A percentile compares a stretch with the other conserved stretches of the same genome.
These are phyloP conservation scores for Ptyas mucosa DNA, from an alignment of 2,113 vertebrate genomes.

Conservation along the genomic window DNA sequence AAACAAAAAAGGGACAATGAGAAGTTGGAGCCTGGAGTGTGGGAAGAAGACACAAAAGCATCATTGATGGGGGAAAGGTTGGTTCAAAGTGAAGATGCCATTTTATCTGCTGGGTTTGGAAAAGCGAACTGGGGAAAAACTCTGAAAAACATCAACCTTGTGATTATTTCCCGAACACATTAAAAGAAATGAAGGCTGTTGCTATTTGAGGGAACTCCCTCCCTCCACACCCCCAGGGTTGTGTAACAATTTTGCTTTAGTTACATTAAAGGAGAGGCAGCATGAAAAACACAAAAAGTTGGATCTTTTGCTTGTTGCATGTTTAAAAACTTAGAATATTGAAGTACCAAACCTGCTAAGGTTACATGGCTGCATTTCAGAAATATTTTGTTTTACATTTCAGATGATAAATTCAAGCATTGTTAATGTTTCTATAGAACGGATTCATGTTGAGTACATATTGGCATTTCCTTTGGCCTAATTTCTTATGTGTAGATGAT, in stretches of 20 bases:
- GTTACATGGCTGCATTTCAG: background rate
- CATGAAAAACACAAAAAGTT: background rate
- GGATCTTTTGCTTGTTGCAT: background rate
- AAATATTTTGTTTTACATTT: background rate
- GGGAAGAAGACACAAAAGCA: slow-evolving; percentile 12
- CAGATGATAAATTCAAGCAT: background rate
- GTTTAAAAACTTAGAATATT: background rate
- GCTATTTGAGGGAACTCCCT: background rate
- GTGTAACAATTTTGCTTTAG: background rate
- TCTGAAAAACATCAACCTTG: background rate
- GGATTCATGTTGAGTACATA: background rate
- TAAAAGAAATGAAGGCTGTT: background rate
- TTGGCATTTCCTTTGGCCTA: background rate
- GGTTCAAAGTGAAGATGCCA: background rate
- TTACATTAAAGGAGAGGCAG: background rate
- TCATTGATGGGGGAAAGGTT: background rate
- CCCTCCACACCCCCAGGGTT: slow-evolving; percentile 15
- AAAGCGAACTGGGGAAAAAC: background rate
- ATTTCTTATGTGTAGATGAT: background rate
- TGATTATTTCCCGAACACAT: background rate
- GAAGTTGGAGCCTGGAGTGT: background rate
- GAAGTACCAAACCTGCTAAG: background rate
- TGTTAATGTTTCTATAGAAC: background rate
- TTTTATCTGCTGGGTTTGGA: background rate
- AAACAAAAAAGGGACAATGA: background rate